Percentiles rank a stretch among this genome's conserved stretches.
These are phyloP conservation scores for Escarpia spicata DNA, from an alignment of 2,888 invertebrate species.

Conservation along the genomic window DNA sequence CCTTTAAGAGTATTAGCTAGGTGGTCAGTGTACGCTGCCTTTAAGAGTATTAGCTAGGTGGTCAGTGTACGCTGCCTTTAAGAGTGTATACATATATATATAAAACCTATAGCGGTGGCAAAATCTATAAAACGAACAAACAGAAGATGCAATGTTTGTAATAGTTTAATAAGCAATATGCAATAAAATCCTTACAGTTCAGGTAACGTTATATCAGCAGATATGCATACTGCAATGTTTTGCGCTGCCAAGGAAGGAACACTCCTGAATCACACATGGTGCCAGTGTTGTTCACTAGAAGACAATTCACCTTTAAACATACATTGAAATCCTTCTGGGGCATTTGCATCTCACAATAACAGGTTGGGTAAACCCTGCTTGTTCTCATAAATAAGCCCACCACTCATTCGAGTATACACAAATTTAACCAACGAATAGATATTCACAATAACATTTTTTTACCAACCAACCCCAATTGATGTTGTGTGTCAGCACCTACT, in stretches of 20 bases:
- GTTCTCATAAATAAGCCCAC: background rate
- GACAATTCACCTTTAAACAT: background rate
- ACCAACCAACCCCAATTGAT: background rate
- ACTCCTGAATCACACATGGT: background rate
- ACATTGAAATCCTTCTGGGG: background rate
- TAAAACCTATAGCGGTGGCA: too few species aligned
- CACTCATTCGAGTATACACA: background rate
- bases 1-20: too few species aligned
- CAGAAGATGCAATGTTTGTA: background rate
- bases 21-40: too few species aligned
- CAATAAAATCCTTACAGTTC: background rate
- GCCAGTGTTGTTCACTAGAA: background rate
- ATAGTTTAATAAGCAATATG: constrained; percentile 12
- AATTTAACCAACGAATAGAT: background rate
- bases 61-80: too few species aligned
- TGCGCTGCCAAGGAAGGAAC: background rate
- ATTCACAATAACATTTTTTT: background rate
- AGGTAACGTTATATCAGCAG: background rate
- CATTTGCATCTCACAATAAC: background rate
- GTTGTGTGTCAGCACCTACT: background rate
- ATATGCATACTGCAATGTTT: background rate
- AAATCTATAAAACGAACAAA: background rate
- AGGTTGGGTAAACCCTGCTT: background rate
- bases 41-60: too few species aligned
- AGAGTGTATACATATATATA: too few species aligned